Evolutionary conservation across 2,888 invertebrate species (phyloP), one percentile per base, ranked within the genome.

Genomic region (Serripes groenlandicus): DNA sequence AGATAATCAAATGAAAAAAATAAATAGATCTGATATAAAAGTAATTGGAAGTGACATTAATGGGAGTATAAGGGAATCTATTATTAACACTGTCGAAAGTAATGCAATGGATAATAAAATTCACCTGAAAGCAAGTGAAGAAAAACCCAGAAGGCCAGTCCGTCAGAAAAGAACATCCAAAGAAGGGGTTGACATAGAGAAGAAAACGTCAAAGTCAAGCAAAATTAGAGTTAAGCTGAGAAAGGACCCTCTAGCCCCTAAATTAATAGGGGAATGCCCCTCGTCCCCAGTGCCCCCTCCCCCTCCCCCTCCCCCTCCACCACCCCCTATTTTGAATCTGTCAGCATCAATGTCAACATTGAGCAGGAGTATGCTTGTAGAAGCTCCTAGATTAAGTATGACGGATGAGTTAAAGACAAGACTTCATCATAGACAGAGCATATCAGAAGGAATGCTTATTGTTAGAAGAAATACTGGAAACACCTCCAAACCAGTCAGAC

Each of bases 231-330:
- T 85, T 28, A 85, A 82, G 28, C 62, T 85, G 15, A 75, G 78
- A 37, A 82, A 82, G 49, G 82, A 85, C 64, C 85, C 85, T 11
- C 34, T 86, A 26, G 83, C 69, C 9, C 70, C 83, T 1, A 76
- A 42, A 11, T 26, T 69, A n/a, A 23, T 35, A 15, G 54, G 35
- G 3, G 49, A 68, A 64, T 64, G 73, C 58, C 77, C 84, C 34
- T 34, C 88, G 18, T 76, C 85, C 30, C 83, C 87, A n/a, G 78
- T 87, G 0, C 89, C 89, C 11, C 88, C 88, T 1, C 81, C 90
- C 2, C 88, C 88, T 9, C 89, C 88, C 4, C 78, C 84, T 0
- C 89, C 89, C 28, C 85, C 88, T 15, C 80, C 88, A 52, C 86
- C 84, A 28, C 73, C 71, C 49, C 75, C 75, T 37, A 75, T 42